These are phyloP conservation scores for Dunckerocampus dactyliophorus DNA, from an alignment of 2,113 vertebrate species.

Conservation along the genomic window DNA sequence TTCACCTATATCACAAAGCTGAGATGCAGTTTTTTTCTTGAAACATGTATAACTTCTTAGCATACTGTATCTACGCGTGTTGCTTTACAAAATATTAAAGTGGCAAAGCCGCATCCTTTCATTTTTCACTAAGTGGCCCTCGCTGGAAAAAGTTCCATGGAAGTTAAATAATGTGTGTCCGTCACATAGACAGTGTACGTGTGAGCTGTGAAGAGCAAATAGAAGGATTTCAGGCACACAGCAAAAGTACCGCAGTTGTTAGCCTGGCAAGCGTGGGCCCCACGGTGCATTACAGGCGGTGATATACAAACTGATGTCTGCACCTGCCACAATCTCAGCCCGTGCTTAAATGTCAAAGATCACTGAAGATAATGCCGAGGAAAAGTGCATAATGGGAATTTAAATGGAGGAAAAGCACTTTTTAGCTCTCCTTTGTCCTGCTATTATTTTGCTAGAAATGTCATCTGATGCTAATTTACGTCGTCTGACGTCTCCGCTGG, in stretches of 20 bases:
- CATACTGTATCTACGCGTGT: too few species aligned
- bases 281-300: not conserved
- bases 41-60: too few species aligned
- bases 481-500: not conserved
- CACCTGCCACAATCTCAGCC: not conserved
- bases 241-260: too few species aligned
- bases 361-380: not conserved
- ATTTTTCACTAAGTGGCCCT: too few species aligned
- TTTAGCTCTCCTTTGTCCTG: not conserved
- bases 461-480: not conserved
- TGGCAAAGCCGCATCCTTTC: too few species aligned
- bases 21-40: too few species aligned
- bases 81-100: too few species aligned
- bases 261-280: not conserved
- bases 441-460: not conserved
- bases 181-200: too few species aligned
- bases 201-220: not conserved
- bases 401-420: not conserved
- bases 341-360: not conserved
- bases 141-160: too few species aligned
- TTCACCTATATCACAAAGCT: too few species aligned
- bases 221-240: too few species aligned
- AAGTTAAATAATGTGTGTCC: too few species aligned
- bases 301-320: not conserved
- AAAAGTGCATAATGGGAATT: not conserved